phyloP scores from a whole-genome alignment of 2,797 vertebrate species.

The Poecile montanus region DNA sequence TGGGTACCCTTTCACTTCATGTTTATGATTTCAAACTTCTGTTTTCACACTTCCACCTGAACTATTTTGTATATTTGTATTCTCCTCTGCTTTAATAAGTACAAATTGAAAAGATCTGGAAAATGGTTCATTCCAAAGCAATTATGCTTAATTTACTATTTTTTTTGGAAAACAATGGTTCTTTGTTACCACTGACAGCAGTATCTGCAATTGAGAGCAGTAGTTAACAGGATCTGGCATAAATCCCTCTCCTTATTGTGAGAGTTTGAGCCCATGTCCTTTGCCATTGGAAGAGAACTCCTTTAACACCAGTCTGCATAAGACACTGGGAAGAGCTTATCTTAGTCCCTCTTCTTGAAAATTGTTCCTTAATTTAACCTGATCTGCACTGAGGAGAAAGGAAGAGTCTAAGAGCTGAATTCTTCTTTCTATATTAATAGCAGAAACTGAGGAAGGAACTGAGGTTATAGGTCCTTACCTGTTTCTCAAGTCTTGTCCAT shows the following conservation, averaged over 20 bases:
- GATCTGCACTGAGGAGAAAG: background rate
- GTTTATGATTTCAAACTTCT: background rate
- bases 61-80: background rate
- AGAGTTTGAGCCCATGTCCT: background rate
- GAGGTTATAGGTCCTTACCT: background rate
- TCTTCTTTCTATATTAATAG: background rate
- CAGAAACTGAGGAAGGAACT: background rate
- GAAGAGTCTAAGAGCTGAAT: background rate
- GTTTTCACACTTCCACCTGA: background rate
- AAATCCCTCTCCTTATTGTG: background rate
- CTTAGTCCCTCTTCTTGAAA: background rate
- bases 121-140: background rate
- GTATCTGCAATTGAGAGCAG: background rate
- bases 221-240: background rate
- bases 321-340: background rate
- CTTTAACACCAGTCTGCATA: background rate
- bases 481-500: background rate
- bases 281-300: background rate
- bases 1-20: background rate
- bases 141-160: background rate
- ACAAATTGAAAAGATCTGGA: background rate
- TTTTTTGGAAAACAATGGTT: background rate
- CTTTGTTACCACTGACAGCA: background rate
- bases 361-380: background rate
- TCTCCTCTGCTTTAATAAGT: background rate